A percentile compares a stretch with the other conserved stretches of the same genome.
These are phyloP conservation scores for Hypomecis punctinalis DNA, from an alignment of 2,888 invertebrate species.

Conservation along the genomic window DNA sequence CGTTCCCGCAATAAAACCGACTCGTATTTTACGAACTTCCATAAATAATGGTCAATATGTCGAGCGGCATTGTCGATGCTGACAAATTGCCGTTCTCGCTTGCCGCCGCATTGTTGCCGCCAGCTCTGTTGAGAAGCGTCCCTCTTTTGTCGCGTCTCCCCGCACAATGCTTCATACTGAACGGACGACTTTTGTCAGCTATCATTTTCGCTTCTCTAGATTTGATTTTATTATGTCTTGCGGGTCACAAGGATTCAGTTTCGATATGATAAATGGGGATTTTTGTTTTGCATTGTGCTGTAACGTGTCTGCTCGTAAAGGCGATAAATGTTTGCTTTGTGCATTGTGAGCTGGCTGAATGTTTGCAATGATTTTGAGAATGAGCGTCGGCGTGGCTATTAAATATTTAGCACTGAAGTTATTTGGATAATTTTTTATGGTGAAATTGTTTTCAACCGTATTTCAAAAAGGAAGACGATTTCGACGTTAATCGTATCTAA, in stretches of 20 bases:
- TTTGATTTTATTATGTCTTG: conserved; percentile 74
- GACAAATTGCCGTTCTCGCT: conserved; percentile 82
- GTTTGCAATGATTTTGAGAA: conserved; percentile 38
- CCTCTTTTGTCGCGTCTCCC: conserved; percentile 65
- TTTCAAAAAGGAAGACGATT: too few species aligned
- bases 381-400: conserved; percentile 35
- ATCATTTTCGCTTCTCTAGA: conserved; percentile 80
- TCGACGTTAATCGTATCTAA: too few species aligned
- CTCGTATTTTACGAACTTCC: conserved; percentile 75
- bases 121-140: conserved; percentile 47
- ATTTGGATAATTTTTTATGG: conserved; percentile 1
- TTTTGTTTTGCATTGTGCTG: conserved; percentile 63
- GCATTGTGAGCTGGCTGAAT: conserved; percentile 51
- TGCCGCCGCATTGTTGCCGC: conserved; percentile 78
- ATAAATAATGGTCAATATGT: conserved; percentile 85
- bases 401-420: conserved; percentile 36
- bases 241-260: conserved; percentile 65
- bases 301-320: conserved; percentile 54
- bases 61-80: conserved; percentile 80
- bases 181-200: conserved; percentile 74
- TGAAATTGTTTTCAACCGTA: too few species aligned
- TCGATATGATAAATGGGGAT: conserved; percentile 75
- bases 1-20: conserved; percentile 81
- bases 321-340: conserved; percentile 72
- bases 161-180: conserved; percentile 64